phyloP scores from a whole-genome alignment of 1,140 invertebrate genomes.

The Aphelinus certus region DNA sequence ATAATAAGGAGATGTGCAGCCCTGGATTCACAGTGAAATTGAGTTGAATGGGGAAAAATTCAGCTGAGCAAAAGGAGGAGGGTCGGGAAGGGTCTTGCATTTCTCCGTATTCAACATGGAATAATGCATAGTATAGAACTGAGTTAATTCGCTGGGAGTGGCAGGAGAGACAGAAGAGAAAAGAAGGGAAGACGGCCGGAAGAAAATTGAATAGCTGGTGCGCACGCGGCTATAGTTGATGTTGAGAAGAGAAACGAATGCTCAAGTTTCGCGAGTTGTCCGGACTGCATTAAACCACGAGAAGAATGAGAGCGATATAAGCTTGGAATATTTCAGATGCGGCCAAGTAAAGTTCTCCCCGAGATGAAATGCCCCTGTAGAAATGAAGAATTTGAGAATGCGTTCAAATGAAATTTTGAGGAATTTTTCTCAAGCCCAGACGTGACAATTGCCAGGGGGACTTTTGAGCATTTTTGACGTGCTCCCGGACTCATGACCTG shows the following conservation, averaged over 20 bases:
- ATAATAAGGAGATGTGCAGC: too few relatives aligned
- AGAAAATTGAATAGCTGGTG: neutral
- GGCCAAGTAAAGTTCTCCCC: neutral
- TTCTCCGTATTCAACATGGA: neutral
- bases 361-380: too few relatives aligned
- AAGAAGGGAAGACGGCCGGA: neutral
- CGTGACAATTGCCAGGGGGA: too few relatives aligned
- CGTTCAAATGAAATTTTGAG: too few relatives aligned
- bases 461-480: too few relatives aligned
- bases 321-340: conserved; percentile 8
- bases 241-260: neutral
- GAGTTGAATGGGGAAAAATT: neutral
- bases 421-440: too few relatives aligned
- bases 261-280: conserved; percentile 13
- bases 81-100: neutral
- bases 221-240: neutral
- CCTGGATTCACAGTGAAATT: neutral
- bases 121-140: conserved; percentile 2
- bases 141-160: neutral
- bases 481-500: too few relatives aligned
- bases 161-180: neutral
- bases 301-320: neutral
- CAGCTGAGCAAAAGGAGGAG: neutral
- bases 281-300: neutral
- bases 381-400: too few relatives aligned